Conservation (phyloP, 2,888 invertebrate species). For the Clitarchus hookeri region DNA sequence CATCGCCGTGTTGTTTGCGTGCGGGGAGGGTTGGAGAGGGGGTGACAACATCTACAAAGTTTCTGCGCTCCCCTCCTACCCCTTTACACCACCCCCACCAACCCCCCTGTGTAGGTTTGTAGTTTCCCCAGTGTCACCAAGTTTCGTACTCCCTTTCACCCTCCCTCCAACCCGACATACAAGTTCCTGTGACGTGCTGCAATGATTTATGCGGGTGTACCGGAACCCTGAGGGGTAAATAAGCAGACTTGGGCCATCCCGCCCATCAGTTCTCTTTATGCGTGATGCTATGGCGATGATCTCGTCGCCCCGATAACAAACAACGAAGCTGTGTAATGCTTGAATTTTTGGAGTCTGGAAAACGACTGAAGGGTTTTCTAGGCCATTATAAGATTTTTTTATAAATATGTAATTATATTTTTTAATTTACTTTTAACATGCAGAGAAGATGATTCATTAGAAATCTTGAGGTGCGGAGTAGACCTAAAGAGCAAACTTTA, state of each 20-base stretch:
- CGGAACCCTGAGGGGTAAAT: neutral
- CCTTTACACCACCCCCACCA: neutral
- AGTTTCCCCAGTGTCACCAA: neutral
- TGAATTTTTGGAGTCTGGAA: too few relatives aligned
- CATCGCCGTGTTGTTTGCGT: neutral
- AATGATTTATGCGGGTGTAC: neutral
- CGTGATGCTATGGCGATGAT: neutral
- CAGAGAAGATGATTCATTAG: too few relatives aligned
- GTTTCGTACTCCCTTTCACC: neutral
- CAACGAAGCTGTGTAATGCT: too few relatives aligned
- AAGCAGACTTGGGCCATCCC: neutral
- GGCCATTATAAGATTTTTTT: too few relatives aligned
- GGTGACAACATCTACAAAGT: neutral
- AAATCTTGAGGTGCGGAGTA: too few relatives aligned
- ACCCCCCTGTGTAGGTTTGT: neutral
- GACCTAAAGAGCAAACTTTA: too few relatives aligned
- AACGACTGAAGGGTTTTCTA: too few relatives aligned
- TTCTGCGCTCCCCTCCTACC: neutral
- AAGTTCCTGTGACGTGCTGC: neutral
- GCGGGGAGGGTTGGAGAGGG: neutral
- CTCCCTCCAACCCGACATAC: neutral
- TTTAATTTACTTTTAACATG: too few relatives aligned
- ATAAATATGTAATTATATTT: too few relatives aligned
- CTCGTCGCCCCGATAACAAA: neutral
- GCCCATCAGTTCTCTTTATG: neutral